Conservation (phyloP, 1,140 invertebrate genomes). For the Adelges cooleyi region DNA sequence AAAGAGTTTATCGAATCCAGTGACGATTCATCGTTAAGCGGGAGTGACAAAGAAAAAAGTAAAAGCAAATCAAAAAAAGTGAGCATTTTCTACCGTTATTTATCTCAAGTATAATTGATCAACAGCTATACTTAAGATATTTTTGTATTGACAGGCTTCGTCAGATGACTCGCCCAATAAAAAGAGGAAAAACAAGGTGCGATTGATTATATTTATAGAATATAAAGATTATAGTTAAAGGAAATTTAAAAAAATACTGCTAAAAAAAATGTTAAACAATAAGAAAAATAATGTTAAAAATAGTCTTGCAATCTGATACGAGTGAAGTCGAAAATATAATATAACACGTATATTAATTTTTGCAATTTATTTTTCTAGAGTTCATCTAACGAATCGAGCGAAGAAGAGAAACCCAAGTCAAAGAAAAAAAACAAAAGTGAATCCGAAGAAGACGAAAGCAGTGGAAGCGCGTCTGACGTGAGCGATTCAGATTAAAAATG, state of each 20-base stretch:
- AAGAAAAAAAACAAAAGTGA: constrained; percentile 35
- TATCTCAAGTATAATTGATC: background rate
- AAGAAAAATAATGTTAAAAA: too few relatives aligned
- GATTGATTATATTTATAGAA: too few relatives aligned
- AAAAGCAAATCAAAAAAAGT: constrained; percentile 36
- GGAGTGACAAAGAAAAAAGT: constrained; percentile 40
- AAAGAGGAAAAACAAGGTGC: too few relatives aligned
- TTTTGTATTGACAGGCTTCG: background rate
- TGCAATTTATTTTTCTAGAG: constrained; percentile 31
- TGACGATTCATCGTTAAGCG: constrained; percentile 46
- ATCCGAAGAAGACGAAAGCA: constrained; percentile 37
- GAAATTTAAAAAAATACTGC: too few relatives aligned
- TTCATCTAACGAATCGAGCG: constrained; percentile 32
- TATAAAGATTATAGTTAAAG: too few relatives aligned
- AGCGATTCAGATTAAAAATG: constrained; percentile 28
- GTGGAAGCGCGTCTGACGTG: constrained; percentile 39
- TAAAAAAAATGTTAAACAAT: too few relatives aligned
- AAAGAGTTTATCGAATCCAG: constrained; percentile 80
- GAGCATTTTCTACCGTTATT: constrained; percentile 18
- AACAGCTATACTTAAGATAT: background rate
- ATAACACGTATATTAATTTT: background rate
- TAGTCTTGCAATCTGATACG: too few relatives aligned
- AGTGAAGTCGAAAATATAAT: background rate
- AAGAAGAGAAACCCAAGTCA: constrained; percentile 30
- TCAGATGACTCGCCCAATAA: background rate